Base-by-base conservation (phyloP, 1,140 invertebrate genomes). In the Diplogasteroides magnus region DNA sequence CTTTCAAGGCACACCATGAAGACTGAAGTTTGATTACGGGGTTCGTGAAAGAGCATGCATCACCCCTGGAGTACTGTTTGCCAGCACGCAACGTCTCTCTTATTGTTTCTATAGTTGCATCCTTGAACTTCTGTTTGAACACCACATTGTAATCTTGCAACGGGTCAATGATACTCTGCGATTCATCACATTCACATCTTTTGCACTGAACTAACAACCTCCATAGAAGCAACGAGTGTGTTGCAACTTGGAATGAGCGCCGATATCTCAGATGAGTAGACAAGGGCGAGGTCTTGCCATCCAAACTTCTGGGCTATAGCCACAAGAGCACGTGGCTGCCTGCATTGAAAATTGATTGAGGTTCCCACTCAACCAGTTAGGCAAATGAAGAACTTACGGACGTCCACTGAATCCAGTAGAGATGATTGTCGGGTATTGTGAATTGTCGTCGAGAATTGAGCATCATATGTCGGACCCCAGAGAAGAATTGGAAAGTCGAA, bases 401-500 rank as follows among this genome's bases (percentile, higher is more conserved):
- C 55, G 11, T 31, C 69, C 63, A 61, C 64, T 71, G 2, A 67
- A 61, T 15, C 69, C 65, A 29, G 69, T 71, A 15, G 63, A 66
- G 15, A 76, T 64, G 25, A 71, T 59, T 15, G 74, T 74, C n/a
- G 74, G 74, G 58, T 59, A 74, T n/a, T 64, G 37, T 14, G 29
- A 31, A 15, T 61, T 37, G 60, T 74, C 56, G 0, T 68, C 19
- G 56, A 75, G 61, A 68, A 56, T n/a, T n/a, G 57, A 3, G 74
- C 32, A 59, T 59, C 70, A 61, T 74, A 73, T 25, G 66, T 64
- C 0, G 73, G 64, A 23, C 77, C 77, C 77, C 77, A 78, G 1
- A 78, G 32, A 15, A 76, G 55, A 2, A 78, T 59, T 0, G 77
- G 77, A 27, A 75, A 65, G 48, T 78, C 76, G 32, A 71, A 74